These are phyloP conservation scores for Lophius piscatorius DNA, from an alignment of 2,113 vertebrate genomes.

Conservation along the genomic window DNA sequence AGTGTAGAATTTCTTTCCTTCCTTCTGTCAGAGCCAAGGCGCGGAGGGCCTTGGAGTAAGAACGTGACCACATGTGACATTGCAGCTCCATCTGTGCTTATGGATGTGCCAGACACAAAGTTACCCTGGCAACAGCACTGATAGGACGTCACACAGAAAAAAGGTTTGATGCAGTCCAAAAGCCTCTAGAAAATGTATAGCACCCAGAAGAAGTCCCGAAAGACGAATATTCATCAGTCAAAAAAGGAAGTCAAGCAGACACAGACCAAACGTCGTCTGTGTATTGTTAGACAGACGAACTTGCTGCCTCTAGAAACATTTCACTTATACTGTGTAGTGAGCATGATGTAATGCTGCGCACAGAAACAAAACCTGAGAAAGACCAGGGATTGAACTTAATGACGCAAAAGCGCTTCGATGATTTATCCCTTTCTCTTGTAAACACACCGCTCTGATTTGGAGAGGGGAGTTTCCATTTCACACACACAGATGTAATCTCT, in stretches of 20 bases:
- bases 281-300: background rate
- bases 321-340: constrained; percentile 15
- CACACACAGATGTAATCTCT: constrained; percentile 69
- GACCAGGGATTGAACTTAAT: constrained; percentile 34
- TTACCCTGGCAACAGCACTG: constrained; percentile 56
- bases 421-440: constrained; percentile 57
- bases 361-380: constrained; percentile 47
- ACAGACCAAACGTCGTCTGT: background rate
- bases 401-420: constrained; percentile 35
- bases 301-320: constrained; percentile 8
- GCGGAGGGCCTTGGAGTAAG: constrained; percentile 37
- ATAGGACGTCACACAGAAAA: constrained; percentile 40
- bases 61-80: constrained; percentile 64
- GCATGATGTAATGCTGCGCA: constrained; percentile 36
- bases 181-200: constrained; percentile 22
- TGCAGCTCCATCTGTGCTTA: constrained; percentile 66
- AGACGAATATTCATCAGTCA: background rate
- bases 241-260: background rate
- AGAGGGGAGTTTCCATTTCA: constrained; percentile 60
- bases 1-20: no score
- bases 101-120: constrained; percentile 58
- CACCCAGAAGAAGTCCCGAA: background rate
- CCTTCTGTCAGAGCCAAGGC: constrained; percentile 7
- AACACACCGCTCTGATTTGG: constrained; percentile 48
- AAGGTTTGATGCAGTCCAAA: constrained; percentile 17